Conservation (phyloP, 35 echinoderm and acorn worm genomes). For the Holothuria glaberrima region DNA sequence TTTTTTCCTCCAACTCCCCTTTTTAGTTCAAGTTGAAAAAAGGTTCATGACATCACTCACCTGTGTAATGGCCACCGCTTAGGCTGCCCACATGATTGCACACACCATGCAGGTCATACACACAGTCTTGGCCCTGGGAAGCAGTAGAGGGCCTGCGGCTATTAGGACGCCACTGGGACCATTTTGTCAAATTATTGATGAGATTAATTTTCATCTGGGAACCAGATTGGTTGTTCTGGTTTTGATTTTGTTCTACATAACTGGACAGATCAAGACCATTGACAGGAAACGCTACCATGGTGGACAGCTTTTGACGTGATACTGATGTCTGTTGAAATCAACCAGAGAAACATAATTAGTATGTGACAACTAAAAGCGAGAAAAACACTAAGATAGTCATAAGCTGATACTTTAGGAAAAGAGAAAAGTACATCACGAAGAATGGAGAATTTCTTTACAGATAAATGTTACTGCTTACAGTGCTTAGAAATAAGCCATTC, state of each 20-base stretch:
- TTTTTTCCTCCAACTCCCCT: too few relatives aligned
- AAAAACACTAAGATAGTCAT: too few relatives aligned
- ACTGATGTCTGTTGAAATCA: slow-evolving; percentile 63
- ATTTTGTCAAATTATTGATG: slow-evolving; percentile 79
- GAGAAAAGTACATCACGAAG: too few relatives aligned
- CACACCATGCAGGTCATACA: slow-evolving; percentile 95
- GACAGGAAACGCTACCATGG: slow-evolving; percentile 85
- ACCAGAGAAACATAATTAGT: not conserved
- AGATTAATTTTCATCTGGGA: slow-evolving; percentile 38
- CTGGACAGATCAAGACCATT: slow-evolving; percentile 75
- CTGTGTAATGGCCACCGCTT: slow-evolving; percentile 95
- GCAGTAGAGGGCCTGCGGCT: slow-evolving; percentile 40
- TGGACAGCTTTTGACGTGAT: slow-evolving; percentile 79
- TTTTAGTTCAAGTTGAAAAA: too few relatives aligned
- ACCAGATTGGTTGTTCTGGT: slow-evolving; percentile 67
- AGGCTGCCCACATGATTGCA: slow-evolving; percentile 94
- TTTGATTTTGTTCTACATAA: slow-evolving; percentile 75
- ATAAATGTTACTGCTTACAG: too few relatives aligned
- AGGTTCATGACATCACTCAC: slow-evolving; percentile 3
- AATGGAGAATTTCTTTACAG: too few relatives aligned
- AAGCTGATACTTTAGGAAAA: too few relatives aligned
- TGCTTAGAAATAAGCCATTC: too few relatives aligned
- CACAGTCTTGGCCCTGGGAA: slow-evolving; percentile 51
- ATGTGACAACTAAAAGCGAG: too few relatives aligned
- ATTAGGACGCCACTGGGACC: slow-evolving; percentile 86